phyloP scores from a whole-genome alignment of 2,797 vertebrate genomes.

The Buphagus erythrorhynchus region DNA sequence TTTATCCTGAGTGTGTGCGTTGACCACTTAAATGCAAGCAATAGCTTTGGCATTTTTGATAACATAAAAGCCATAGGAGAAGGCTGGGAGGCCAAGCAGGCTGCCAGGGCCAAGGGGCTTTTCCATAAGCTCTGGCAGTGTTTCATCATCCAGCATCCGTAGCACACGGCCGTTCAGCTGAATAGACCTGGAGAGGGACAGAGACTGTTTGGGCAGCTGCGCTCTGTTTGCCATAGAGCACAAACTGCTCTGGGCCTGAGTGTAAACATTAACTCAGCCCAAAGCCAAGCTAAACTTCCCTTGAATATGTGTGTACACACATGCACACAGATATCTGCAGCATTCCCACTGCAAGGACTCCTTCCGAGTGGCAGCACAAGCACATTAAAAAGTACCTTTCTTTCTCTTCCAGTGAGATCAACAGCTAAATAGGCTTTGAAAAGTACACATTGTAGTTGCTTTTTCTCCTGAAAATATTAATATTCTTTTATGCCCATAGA shows the following conservation, averaged over 20 bases:
- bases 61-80: constrained; percentile 90
- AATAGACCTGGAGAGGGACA: constrained; percentile 78
- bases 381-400: background rate
- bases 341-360: background rate
- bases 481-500: background rate
- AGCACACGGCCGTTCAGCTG: constrained; percentile 84
- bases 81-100: constrained; percentile 82
- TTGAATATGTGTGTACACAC: background rate
- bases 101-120: constrained; percentile 69
- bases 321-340: background rate
- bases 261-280: background rate
- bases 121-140: constrained; percentile 82
- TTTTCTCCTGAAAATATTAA: background rate
- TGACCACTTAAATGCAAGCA: constrained; percentile 78
- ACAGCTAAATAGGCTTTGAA: background rate
- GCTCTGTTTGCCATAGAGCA: background rate
- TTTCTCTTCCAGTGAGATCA: background rate
- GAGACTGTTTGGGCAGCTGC: background rate
- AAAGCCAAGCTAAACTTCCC: background rate
- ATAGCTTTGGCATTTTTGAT: constrained; percentile 79
- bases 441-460: background rate
- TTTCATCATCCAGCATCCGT: constrained; percentile 87
- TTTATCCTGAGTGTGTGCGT: background rate
- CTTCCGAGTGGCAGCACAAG: background rate
- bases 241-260: background rate